phyloP scores from a whole-genome alignment of 2,888 invertebrate species.

The Eledone cirrhosa region DNA sequence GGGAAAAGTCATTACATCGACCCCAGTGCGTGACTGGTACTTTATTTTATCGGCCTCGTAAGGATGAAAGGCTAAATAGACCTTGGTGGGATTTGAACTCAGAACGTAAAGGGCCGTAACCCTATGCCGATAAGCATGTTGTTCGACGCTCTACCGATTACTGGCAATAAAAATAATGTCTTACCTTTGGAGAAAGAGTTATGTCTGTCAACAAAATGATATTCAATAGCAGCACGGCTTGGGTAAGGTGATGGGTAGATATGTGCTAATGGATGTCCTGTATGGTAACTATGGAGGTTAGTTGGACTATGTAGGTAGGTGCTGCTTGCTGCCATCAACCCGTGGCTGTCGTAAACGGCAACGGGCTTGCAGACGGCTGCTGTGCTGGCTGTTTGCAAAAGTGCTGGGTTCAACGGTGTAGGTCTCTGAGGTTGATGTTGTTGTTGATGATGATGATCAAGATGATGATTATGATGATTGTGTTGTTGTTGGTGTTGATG shows the following conservation, averaged over 20 bases:
- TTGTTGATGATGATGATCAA: neutral
- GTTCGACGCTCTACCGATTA: too few relatives aligned
- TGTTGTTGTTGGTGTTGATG: neutral
- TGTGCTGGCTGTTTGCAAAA: neutral
- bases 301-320: neutral
- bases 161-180: neutral
- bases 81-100: too few relatives aligned
- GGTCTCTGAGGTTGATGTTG: neutral
- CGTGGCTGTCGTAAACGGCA: neutral
- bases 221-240: neutral
- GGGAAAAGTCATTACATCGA: too few relatives aligned
- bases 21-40: too few relatives aligned
- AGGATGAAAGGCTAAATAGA: too few relatives aligned
- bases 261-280: slow-evolving; percentile 1
- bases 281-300: neutral
- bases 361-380: neutral
- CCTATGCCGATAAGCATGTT: too few relatives aligned
- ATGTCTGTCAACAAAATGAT: slow-evolving; percentile 4
- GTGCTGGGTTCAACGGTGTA: neutral
- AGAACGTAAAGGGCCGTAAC: too few relatives aligned
- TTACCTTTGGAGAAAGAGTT: slow-evolving; percentile 9
- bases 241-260: neutral
- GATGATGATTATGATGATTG: neutral
- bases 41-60: too few relatives aligned
- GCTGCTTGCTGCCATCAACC: neutral